Conservation (phyloP, 2,888 invertebrate genomes). For the Tinea pellionella region DNA sequence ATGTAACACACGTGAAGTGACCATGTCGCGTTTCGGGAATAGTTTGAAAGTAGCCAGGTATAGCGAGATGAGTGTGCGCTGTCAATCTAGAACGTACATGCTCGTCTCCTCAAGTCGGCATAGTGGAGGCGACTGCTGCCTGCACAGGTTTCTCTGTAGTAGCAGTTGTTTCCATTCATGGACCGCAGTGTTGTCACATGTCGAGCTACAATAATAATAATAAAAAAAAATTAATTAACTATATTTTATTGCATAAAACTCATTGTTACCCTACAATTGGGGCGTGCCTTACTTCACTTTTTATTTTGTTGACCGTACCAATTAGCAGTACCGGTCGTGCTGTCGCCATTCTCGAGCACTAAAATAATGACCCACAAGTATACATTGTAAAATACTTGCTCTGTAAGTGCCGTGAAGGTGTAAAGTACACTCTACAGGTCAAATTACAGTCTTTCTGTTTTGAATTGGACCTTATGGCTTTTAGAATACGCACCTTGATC, state of each 20-base stretch:
- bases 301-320: conserved; percentile 34
- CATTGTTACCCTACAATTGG: conserved; percentile 17
- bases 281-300: conserved; percentile 25
- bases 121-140: too few relatives aligned
- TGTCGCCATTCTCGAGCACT: conserved; percentile 9
- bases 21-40: too few relatives aligned
- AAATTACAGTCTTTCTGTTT: not conserved
- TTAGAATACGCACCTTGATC: not conserved
- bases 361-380: conserved; percentile 8
- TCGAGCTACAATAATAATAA: too few relatives aligned
- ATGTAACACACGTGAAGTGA: too few relatives aligned
- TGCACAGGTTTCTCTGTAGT: too few relatives aligned
- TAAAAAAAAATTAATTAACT: too few relatives aligned
- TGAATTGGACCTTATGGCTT: not conserved
- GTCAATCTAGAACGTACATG: too few relatives aligned
- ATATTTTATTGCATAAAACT: not conserved
- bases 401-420: not conserved
- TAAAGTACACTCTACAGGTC: not conserved
- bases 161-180: too few relatives aligned
- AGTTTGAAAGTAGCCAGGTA: too few relatives aligned
- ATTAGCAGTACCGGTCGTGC: conserved; percentile 27
- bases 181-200: too few relatives aligned
- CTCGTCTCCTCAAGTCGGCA: too few relatives aligned
- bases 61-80: too few relatives aligned
- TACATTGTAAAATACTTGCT: conserved; percentile 1